phyloP scores from a whole-genome alignment of 2,888 invertebrate species.

The Reticulitermes lucifugus region DNA sequence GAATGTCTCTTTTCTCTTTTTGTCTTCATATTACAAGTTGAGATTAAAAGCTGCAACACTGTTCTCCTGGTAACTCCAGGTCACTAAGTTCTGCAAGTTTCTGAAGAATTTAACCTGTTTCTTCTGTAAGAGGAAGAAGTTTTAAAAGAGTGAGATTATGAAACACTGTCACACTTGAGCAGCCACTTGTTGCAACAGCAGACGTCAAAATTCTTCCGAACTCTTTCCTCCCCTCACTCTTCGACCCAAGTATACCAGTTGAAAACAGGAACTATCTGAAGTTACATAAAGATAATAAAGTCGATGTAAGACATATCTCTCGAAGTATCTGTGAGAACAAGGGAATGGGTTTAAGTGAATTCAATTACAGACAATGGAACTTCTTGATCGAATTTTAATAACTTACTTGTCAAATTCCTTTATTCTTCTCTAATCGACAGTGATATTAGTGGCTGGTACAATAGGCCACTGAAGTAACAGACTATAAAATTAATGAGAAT shows the following conservation, averaged over 20 bases:
- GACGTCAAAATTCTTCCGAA: slow-evolving; percentile 20
- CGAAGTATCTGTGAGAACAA: background rate
- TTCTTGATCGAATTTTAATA: slow-evolving; percentile 1
- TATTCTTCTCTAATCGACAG: background rate
- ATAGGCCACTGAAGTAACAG: background rate
- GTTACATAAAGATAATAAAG: background rate
- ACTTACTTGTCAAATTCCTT: slow-evolving; percentile 3
- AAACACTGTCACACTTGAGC: slow-evolving; percentile 30
- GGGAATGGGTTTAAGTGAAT: background rate
- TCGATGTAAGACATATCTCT: background rate
- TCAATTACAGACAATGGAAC: background rate
- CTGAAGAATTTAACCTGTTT: background rate
- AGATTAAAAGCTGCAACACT: background rate
- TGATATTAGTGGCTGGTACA: background rate
- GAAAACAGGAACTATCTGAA: slow-evolving; percentile 3
- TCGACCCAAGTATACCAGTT: background rate
- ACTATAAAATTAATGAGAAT: background rate
- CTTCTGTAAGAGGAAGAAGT: slow-evolving; percentile 10
- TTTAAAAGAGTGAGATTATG: slow-evolving; percentile 41
- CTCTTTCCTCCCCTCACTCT: background rate
- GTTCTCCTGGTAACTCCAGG: background rate
- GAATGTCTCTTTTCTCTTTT: background rate
- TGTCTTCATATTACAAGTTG: background rate
- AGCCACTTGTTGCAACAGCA: slow-evolving; percentile 45
- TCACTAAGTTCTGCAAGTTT: background rate